A percentile compares a stretch with the other conserved stretches of the same genome.
phyloP scores from a whole-genome alignment of 92 coral and sea anemone genomes.

The Porites evermanni region DNA sequence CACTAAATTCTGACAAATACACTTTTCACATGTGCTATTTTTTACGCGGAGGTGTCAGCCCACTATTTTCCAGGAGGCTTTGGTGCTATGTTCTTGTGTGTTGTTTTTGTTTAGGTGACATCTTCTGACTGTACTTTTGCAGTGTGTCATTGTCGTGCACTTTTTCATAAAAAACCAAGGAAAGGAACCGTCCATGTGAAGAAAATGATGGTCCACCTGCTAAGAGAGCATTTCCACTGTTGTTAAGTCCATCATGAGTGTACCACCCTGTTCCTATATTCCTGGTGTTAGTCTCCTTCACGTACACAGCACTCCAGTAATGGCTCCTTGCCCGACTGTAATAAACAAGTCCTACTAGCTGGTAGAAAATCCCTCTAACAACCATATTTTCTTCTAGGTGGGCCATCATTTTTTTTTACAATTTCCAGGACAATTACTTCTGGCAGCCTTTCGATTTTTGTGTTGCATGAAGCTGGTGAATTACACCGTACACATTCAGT shows the following conservation, averaged over 20 bases:
- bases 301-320: neutral
- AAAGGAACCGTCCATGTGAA: neutral
- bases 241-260: conserved; percentile 1
- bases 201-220: neutral
- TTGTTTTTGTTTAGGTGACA: neutral
- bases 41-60: neutral
- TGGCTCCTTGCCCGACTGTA: neutral
- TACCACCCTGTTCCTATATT: neutral
- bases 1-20: neutral
- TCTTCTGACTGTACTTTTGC: too few species aligned
- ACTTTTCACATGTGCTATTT: neutral
- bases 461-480: neutral
- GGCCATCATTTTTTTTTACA: neutral
- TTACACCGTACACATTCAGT: neutral
- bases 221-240: conserved; percentile 1
- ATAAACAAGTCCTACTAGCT: neutral
- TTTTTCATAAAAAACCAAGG: neutral
- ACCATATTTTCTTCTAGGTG: neutral
- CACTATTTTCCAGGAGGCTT: neutral
- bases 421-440: neutral
- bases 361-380: neutral
- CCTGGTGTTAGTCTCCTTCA: neutral
- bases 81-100: neutral
- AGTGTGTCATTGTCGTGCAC: neutral
- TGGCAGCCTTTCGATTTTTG: neutral